phyloP scores from a whole-genome alignment of 2,797 vertebrate species.

The Yasuhikotakia modesta region DNA sequence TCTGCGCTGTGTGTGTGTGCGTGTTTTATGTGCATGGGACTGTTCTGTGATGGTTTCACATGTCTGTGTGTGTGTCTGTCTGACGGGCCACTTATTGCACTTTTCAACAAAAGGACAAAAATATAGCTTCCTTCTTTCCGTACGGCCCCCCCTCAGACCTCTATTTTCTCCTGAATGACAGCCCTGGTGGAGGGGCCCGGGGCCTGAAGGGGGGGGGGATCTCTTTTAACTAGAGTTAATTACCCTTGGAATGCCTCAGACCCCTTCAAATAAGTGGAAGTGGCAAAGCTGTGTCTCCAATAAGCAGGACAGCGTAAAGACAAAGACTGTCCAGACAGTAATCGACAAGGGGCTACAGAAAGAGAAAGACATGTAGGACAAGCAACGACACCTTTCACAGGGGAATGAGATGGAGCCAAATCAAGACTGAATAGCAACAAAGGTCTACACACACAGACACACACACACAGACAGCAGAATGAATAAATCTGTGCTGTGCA shows the following conservation, averaged over 20 bases:
- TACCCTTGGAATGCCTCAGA: slow-evolving; percentile 85
- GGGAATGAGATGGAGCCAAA: slow-evolving; percentile 44
- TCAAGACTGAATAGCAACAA: slow-evolving; percentile 49
- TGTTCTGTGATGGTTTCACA: slow-evolving; percentile 4
- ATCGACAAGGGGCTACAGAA: slow-evolving; percentile 60
- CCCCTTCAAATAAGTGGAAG: slow-evolving; percentile 84
- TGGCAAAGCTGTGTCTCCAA: slow-evolving; percentile 78
- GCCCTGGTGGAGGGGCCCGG: slow-evolving; percentile 58
- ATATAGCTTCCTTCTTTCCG: slow-evolving; percentile 70
- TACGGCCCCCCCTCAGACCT: slow-evolving; percentile 58
- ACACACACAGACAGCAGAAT: slow-evolving; percentile 55
- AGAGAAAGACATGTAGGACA: slow-evolving; percentile 54
- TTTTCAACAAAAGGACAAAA: slow-evolving; percentile 79
- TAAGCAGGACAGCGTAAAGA: slow-evolving; percentile 74
- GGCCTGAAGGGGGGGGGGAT: slow-evolving; percentile 43
- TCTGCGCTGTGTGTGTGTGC: slow-evolving; percentile 43
- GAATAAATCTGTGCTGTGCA: slow-evolving; percentile 76
- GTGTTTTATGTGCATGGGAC: too few species aligned
- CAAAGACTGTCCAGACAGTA: slow-evolving; percentile 68
- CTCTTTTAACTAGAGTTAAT: slow-evolving; percentile 92
- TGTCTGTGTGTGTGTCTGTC: slow-evolving; percentile 51
- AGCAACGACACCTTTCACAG: slow-evolving; percentile 57
- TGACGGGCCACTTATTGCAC: slow-evolving; percentile 69
- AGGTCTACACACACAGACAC: slow-evolving; percentile 52
- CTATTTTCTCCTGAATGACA: slow-evolving; percentile 76